Base-by-base conservation (phyloP, 2,113 vertebrate genomes). In the Picathartes gymnocephalus region DNA sequence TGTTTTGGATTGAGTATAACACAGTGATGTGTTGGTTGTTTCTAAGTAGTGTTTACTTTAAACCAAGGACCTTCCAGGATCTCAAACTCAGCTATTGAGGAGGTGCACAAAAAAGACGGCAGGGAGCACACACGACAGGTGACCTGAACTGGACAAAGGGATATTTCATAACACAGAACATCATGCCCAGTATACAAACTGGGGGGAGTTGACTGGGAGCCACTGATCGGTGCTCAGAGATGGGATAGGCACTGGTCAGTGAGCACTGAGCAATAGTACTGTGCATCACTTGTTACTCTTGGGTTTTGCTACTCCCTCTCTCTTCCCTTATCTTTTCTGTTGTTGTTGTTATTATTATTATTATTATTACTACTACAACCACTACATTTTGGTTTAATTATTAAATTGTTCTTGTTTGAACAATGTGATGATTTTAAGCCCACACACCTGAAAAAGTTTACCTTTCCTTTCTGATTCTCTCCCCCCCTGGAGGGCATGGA, bases 271-370 rank as follows among this genome's bases (percentile, higher is more conserved):
- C 5, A 69, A 11, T 6, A 10, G 8, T 20, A 15, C 24, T n/a
- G 10, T 39, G 28, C 8, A 21, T 35, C 54, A 27, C n/a, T 82
- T 53, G 7, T 31, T 74, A 15, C n/a, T 54, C 31, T 42, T 35
- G 11, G 11, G 8, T 18, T 66, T 66, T 68, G 13, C 25, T 31
- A 51, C 15, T 60, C 33, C 66, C 18, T 44, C 24, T 37, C 4
- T 7, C 9, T 50, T 13, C 17, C 24, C 7, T 37, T 27, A 23
- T 33, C 0, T 23, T 33, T 44, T 50, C 9, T 18, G 25, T 30
- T 44, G 40, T n/a, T 48, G 7, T 9, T 31, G 2, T 3, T 37
- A 20, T 3, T 45, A 28, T 4, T 57, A 33, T 0, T n/a, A 28
- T 2, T 35, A 17, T 3, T 17, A 27, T 3, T 11, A 50, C 6